Conservation (phyloP, 2,113 vertebrate genomes). For the Marcusenius ussheri region DNA sequence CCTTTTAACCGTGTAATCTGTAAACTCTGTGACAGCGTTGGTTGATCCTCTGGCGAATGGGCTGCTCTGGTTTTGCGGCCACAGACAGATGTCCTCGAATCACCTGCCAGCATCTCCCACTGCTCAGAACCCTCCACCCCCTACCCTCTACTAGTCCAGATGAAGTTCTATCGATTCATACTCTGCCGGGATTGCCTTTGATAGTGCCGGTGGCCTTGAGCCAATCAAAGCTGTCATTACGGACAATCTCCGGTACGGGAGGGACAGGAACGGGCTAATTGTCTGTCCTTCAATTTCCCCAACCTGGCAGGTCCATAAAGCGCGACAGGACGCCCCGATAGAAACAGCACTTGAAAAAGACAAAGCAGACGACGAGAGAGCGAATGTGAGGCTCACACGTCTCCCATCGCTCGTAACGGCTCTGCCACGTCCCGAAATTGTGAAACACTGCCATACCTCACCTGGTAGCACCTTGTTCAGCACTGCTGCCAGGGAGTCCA, state of each 20-base stretch:
- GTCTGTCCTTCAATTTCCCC: not conserved
- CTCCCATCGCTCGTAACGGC: not conserved
- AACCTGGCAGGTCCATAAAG: not conserved
- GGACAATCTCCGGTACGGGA: not conserved
- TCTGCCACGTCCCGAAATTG: not conserved
- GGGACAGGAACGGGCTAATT: not conserved
- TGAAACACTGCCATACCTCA: not conserved
- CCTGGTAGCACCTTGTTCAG: not conserved
- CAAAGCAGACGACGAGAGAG: not conserved
- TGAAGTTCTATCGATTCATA: not conserved
- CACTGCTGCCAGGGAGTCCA: not conserved
- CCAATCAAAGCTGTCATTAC: not conserved
- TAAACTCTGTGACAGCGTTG: not conserved
- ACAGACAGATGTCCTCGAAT: not conserved
- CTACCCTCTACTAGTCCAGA: not conserved
- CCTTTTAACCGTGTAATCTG: constrained; percentile 13
- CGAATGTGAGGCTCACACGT: not conserved
- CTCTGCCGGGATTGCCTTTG: not conserved
- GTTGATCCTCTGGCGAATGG: not conserved
- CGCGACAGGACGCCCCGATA: not conserved
- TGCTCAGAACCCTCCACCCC: not conserved
- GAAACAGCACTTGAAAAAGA: constrained; percentile 7
- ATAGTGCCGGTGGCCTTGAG: not conserved
- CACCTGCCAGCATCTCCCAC: not conserved
- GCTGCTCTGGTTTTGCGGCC: not conserved